Evolutionary conservation across 2,113 vertebrate species (phyloP), one percentile per base, ranked within the genome.

Genomic region (Paratilapia polleni): DNA sequence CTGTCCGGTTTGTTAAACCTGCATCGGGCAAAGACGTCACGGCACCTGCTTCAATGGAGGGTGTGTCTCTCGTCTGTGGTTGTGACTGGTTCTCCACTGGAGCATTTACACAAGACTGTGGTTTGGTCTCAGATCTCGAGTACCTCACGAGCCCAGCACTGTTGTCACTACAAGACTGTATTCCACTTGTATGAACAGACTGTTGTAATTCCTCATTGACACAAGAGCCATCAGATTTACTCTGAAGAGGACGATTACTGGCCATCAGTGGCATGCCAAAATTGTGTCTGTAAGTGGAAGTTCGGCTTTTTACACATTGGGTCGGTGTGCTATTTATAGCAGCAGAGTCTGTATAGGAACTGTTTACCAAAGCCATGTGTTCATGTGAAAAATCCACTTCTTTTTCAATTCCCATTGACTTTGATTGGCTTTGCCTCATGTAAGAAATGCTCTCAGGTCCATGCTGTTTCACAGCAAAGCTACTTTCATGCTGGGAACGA

Each of bases 371-470:
- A 77, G 66, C 9, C 22, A 73, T 62, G 17, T 66, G 81, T 81
- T 81, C 78, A 63, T 78, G 77, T n/a, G 83, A 66, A 81, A 80
- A 81, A 38, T 85, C 70, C 3, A 63, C 22, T 36, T 89, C 52
- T 83, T 89, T 89, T 73, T 77, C n/a, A 68, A 66, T 70, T 86
- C 54, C 77, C 3, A 54, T 60, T 61, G 77, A 22, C 59, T 87
- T 78, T 4, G 61, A 22, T 57, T 87, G 88, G 20, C 49, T 36
- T 77, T 70, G 68, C 20, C 59, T 43, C 28, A 73, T 4, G 49
- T 85, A 92, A 24, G 92, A 80, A 87, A 91, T 88, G 54, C 68
- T 80, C 24, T 91, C 89, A 49, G 86, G 56, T 26, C 82, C 62
- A 1, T 78, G 58, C 13, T 91, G 90, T 66, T 82, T 84, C 58